Base-by-base conservation (phyloP, 2,797 vertebrate genomes). In the Zenarchopterus dispar region DNA sequence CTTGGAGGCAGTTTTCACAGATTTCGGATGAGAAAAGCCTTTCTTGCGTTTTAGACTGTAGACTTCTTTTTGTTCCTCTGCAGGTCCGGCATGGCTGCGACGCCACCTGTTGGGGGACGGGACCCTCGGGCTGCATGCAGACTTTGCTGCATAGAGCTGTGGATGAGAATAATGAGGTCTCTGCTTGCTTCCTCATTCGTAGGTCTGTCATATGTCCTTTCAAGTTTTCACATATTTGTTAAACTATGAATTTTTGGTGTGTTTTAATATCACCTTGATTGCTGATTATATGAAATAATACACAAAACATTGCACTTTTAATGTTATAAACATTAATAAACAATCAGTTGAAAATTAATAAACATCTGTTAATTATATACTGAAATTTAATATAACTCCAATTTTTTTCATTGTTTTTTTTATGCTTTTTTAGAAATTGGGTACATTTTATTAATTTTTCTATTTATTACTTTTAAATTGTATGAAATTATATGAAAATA, bases 41-140 rank as follows among this genome's bases (percentile, higher is more conserved):
- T 57, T 41, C 2, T 46, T 62, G 7, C 8, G 23, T 62, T 60
- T n/a, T n/a, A 57, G 22, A 45, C 26, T 15, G 0, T 43, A 21
- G 39, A 4, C 22, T 4, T 57, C 8, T n/a, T 39, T 18, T 68
- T 56, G 56, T 10, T 17, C 5, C 31, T 15, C n/a, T 11, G 21
- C 65, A 99, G 98, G 98, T 99, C 23, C 95, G 98, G 61, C 98
- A 99, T 22, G 97, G 98, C 60, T 99, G 98, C 73, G 97, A 99
- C 75, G 92, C 97, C 0, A 99, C 98, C 0, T 96, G 94, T 60
- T 99, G 98, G 98, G 96, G 93, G 44, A 58, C 91, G 1, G 97
- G 98, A 6, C 97, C 97, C 0, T 92, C 95, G 8, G 96, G 96
- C 64, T 99, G 96, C 84, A 92, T 94, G 56, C 98, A 99, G 88